A percentile compares a stretch with the other conserved stretches of the same genome.
phyloP scores from a whole-genome alignment of 30 jellyfish, hydroid and myxozoan species.

The Catostylus mosaicus region DNA sequence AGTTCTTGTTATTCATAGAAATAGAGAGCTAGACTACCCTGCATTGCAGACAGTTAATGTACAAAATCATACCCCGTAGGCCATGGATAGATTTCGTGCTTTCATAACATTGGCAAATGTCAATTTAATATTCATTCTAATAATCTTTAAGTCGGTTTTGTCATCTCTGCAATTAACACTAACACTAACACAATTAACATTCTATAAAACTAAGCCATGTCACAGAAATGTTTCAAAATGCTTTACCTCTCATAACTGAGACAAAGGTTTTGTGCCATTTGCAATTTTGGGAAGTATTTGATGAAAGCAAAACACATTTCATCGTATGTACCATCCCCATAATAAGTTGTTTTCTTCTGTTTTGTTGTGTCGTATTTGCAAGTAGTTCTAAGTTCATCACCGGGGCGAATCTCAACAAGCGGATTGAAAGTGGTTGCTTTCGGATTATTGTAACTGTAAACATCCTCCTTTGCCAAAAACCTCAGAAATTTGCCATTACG shows the following conservation, averaged over 20 bases:
- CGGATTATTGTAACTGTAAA: slow-evolving; percentile 59
- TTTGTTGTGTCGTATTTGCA: slow-evolving; percentile 50
- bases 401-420: slow-evolving; percentile 51
- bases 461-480: slow-evolving; percentile 56
- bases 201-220: too few species aligned
- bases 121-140: too few species aligned
- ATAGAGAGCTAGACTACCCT: too few species aligned
- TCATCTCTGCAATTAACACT: too few species aligned
- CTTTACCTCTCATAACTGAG: slow-evolving; percentile 42
- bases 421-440: slow-evolving; percentile 7
- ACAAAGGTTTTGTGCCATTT: slow-evolving; percentile 27
- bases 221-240: too few species aligned
- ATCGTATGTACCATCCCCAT: slow-evolving; percentile 70
- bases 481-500: slow-evolving; percentile 61
- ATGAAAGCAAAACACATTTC: slow-evolving; percentile 77
- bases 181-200: too few species aligned
- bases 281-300: slow-evolving; percentile 42
- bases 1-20: too few species aligned
- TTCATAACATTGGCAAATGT: too few species aligned
- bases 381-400: slow-evolving; percentile 70
- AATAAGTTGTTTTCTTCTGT: slow-evolving; percentile 37
- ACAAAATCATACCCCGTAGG: too few species aligned
- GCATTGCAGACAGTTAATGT: too few species aligned
- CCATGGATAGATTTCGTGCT: too few species aligned
- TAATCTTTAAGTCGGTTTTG: too few species aligned